Evolutionary conservation across 2,113 vertebrate genomes (phyloP).

Genomic region (Phalacrocorax pelagicus): DNA sequence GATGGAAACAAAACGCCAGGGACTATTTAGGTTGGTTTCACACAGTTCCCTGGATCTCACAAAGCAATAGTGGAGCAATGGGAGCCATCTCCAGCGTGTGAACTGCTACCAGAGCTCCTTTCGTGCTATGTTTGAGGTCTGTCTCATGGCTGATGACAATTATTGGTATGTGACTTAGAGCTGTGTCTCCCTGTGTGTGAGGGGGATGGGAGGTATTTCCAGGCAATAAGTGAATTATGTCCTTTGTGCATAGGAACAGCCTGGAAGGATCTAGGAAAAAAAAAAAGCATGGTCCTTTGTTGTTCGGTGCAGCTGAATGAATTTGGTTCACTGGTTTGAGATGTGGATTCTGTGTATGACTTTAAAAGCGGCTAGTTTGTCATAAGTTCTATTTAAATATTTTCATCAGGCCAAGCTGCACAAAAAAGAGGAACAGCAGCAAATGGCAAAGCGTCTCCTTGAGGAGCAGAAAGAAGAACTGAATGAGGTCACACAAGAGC

Average conservation of each 20-base stretch:
- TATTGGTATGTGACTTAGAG: neutral
- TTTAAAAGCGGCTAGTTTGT: neutral
- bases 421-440: constrained; percentile 80
- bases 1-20: neutral
- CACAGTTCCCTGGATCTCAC: neutral
- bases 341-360: neutral
- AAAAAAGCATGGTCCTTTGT: neutral
- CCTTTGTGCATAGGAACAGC: neutral
- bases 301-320: neutral
- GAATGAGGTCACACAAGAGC: constrained; percentile 84
- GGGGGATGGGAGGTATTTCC: neutral
- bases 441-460: constrained; percentile 79
- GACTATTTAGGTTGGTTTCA: neutral
- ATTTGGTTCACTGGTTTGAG: neutral
- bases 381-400: neutral
- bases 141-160: neutral
- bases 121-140: neutral
- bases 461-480: constrained; percentile 82
- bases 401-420: constrained; percentile 80
- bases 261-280: neutral
- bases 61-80: neutral
- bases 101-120: neutral
- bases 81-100: neutral
- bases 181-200: neutral
- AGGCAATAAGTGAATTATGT: neutral